These are phyloP conservation scores for Tenodera sinensis DNA, from an alignment of 2,888 invertebrate species.

Conservation along the genomic window DNA sequence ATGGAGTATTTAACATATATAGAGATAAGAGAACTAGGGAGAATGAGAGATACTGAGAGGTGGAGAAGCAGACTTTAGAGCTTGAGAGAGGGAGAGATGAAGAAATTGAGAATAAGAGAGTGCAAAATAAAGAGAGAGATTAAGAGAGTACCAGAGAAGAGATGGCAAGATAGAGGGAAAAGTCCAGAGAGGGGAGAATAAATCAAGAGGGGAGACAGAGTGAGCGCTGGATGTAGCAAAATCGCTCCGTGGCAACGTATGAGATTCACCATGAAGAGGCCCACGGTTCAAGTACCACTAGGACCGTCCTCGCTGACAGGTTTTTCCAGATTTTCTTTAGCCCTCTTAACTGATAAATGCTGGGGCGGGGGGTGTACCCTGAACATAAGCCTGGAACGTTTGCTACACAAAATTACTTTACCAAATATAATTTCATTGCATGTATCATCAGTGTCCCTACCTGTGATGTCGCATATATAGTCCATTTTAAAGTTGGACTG, in stretches of 20 bases:
- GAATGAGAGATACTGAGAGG: neutral
- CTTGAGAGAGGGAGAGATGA: neutral
- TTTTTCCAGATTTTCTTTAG: no score
- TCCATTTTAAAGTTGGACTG: no score
- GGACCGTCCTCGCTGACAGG: neutral
- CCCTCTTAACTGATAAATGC: no score
- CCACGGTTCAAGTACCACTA: neutral
- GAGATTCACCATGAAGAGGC: no score
- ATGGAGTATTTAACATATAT: no score
- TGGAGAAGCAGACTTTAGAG: neutral
- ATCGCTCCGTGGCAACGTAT: neutral
- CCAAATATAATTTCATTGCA: no score
- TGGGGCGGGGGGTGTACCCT: no score
- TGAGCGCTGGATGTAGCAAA: neutral
- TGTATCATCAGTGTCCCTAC: no score
- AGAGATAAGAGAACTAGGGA: neutral
- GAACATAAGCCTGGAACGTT: no score
- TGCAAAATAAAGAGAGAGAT: neutral
- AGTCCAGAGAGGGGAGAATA: neutral
- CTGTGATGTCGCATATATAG: no score
- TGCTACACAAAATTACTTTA: no score
- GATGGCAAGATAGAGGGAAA: neutral
- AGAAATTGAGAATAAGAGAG: neutral
- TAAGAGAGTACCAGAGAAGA: neutral
- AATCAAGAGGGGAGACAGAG: no score